Evolutionary conservation across 2,113 vertebrate species (phyloP).

Genomic region (Scopus umbretta): DNA sequence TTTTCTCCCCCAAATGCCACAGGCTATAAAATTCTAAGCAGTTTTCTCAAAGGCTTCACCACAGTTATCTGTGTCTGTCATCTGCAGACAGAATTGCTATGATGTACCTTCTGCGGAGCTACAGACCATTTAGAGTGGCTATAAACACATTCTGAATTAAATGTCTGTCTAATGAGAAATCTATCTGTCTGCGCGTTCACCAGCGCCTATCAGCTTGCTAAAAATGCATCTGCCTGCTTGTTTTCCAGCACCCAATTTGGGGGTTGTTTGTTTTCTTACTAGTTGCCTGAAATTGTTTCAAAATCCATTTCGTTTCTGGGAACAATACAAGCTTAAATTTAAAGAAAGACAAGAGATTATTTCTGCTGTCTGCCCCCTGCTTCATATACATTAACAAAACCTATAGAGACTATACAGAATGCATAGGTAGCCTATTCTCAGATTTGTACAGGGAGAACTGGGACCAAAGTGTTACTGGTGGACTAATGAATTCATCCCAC

Average conservation of each 20-base stretch:
- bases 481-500: background rate
- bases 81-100: constrained; percentile 28
- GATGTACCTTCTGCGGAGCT: constrained; percentile 40
- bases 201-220: background rate
- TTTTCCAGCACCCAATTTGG: background rate
- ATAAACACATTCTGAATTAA: constrained; percentile 23
- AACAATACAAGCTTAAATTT: background rate
- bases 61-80: constrained; percentile 53
- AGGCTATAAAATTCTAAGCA: constrained; percentile 43
- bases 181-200: background rate
- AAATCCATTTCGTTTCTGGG: background rate
- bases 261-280: background rate
- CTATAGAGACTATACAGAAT: background rate
- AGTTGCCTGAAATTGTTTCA: background rate
- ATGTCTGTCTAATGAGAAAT: constrained; percentile 40
- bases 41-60: constrained; percentile 43
- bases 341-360: background rate
- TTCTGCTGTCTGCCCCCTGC: background rate
- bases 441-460: background rate
- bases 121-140: background rate
- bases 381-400: background rate
- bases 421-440: background rate
- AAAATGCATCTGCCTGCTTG: background rate
- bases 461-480: background rate
- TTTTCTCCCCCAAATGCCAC: constrained; percentile 30